A percentile compares a stretch with the other conserved stretches of the same genome.
These are phyloP conservation scores for Bruchidius siliquastri DNA, from an alignment of 2,888 invertebrate genomes.

Conservation along the genomic window DNA sequence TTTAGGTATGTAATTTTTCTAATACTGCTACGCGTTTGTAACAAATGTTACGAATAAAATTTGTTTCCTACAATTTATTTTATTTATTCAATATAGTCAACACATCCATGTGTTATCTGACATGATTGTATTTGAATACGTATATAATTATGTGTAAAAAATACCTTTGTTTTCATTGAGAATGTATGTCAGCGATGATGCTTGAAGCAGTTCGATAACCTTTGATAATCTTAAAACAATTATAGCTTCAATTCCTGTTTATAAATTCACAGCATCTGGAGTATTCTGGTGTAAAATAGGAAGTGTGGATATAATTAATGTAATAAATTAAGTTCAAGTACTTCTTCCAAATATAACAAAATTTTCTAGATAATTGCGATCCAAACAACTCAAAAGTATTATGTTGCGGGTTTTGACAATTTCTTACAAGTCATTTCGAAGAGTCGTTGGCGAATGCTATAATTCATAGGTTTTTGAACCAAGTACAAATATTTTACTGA, in stretches of 20 bases:
- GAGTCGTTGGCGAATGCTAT: too few relatives aligned
- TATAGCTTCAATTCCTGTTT: not conserved
- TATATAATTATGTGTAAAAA: not conserved
- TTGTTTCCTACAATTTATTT: not conserved
- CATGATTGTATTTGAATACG: not conserved
- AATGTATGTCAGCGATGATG: not conserved
- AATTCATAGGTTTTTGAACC: too few relatives aligned
- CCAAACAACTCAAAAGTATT: too few relatives aligned
- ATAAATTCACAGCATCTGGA: not conserved
- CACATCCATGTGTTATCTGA: not conserved
- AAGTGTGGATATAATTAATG: not conserved
- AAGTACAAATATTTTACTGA: too few relatives aligned
- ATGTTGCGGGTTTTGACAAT: too few relatives aligned
- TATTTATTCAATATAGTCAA: not conserved
- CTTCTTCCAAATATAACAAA: not conserved
- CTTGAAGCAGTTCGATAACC: not conserved
- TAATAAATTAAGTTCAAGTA: not conserved
- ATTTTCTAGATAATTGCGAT: too few relatives aligned
- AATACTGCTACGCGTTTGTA: too few relatives aligned
- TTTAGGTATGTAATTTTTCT: not conserved
- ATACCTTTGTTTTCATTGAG: not conserved
- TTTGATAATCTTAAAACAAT: not conserved
- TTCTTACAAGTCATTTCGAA: too few relatives aligned
- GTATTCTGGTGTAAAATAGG: not conserved
- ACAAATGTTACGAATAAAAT: not conserved